Evolutionary conservation across 2,113 vertebrate genomes (phyloP).

Genomic region (Anoura caudifer): DNA sequence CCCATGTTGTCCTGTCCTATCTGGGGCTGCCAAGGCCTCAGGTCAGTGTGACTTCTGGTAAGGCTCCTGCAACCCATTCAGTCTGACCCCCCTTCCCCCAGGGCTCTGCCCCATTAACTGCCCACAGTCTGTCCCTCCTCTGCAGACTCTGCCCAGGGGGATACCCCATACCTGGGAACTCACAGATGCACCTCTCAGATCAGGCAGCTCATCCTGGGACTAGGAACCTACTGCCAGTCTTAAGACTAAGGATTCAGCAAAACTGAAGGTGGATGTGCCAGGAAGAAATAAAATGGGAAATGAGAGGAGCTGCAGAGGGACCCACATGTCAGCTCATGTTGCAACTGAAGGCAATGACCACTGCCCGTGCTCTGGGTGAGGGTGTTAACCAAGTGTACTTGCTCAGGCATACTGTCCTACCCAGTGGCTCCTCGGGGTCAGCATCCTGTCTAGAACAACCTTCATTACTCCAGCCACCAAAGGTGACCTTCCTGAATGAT

Average conservation of each 20-base stretch:
- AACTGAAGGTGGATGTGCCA: background rate
- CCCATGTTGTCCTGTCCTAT: too few species aligned
- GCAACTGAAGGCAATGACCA: rapidly evolving
- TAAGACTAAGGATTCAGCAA: background rate
- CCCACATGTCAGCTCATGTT: rapidly evolving
- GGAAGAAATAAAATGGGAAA: background rate
- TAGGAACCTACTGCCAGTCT: too few species aligned
- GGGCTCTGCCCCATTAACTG: background rate
- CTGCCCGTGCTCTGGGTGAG: rapidly evolving
- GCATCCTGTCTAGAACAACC: background rate
- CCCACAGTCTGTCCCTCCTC: background rate
- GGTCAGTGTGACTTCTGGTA: rapidly evolving
- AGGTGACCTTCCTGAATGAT: background rate
- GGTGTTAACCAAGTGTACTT: background rate
- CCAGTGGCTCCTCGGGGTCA: rapidly evolving
- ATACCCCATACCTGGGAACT: rapidly evolving
- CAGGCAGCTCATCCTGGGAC: background rate
- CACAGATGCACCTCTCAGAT: background rate
- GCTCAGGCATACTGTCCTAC: background rate
- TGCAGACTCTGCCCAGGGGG: too few species aligned
- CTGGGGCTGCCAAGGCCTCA: background rate
- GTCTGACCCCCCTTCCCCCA: too few species aligned
- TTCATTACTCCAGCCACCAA: background rate
- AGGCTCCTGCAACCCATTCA: too few species aligned
- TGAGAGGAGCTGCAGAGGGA: background rate